A percentile compares a stretch with the other conserved stretches of the same genome.
These are phyloP conservation scores for Megalops cyprinoides DNA, from an alignment of 2,797 vertebrate species.

Conservation along the genomic window DNA sequence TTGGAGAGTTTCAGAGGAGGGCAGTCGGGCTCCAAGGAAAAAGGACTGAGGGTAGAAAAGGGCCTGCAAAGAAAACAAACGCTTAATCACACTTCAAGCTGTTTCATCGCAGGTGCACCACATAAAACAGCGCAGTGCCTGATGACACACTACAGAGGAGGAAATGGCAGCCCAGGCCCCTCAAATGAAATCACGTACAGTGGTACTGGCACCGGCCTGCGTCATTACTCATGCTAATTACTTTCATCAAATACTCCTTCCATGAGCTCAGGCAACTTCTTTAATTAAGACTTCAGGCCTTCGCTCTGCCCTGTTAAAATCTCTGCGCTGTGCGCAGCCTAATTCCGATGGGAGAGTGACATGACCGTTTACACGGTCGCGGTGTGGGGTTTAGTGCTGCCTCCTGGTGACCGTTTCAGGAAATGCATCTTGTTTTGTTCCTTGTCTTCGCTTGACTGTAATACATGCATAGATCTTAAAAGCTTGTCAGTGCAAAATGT, in stretches of 20 bases:
- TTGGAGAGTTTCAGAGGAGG: constrained; percentile 25
- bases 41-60: constrained; percentile 3
- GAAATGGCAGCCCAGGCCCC: constrained; percentile 17
- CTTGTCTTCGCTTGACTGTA: not conserved
- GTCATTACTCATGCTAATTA: constrained; percentile 34
- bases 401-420: constrained; percentile 6
- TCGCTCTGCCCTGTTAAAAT: constrained; percentile 1
- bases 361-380: not conserved
- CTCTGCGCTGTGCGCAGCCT: not conserved
- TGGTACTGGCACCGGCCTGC: not conserved
- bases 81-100: constrained; percentile 15
- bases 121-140: constrained; percentile 36
- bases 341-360: not conserved
- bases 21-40: not conserved
- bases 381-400: not conserved
- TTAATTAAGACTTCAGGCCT: constrained; percentile 25
- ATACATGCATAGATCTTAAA: not conserved
- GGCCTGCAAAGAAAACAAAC: constrained; percentile 24
- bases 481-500: too few relatives aligned
- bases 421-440: not conserved
- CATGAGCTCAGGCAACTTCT: constrained; percentile 25
- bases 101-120: constrained; percentile 40
- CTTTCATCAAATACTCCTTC: constrained; percentile 25
- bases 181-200: constrained; percentile 23
- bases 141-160: constrained; percentile 33